Percentiles rank a stretch among this genome's conserved stretches.
Conservation (phyloP, 2,797 vertebrate genomes). For the Phylloscopus collybita region DNA sequence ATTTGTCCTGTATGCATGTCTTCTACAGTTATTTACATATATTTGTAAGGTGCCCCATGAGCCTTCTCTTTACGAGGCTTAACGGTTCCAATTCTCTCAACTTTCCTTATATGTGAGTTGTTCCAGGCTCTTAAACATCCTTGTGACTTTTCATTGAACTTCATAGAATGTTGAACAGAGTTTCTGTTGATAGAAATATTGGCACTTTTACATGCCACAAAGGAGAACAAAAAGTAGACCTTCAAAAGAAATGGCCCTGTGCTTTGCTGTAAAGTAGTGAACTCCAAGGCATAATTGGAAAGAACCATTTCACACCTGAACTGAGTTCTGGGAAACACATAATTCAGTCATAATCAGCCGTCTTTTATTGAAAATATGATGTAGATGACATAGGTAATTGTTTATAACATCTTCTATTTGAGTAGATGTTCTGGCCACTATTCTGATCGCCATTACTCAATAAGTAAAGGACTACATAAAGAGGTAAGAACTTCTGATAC, state of each 20-base stretch:
- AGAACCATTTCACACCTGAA: not conserved
- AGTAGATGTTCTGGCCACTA: not conserved
- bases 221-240: not conserved
- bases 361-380: not conserved
- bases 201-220: not conserved
- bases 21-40: not conserved
- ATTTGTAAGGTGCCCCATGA: not conserved
- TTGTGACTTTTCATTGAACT: not conserved
- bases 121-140: not conserved
- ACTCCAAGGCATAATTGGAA: not conserved
- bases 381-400: not conserved
- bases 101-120: not conserved
- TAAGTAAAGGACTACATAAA: not conserved
- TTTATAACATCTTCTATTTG: not conserved
- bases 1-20: not conserved
- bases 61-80: rapidly evolving
- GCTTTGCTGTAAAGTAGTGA: not conserved
- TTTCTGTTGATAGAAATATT: not conserved
- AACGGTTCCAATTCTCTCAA: not conserved
- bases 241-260: not conserved
- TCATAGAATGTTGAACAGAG: not conserved
- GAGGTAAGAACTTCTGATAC: not conserved
- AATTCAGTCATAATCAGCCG: not conserved
- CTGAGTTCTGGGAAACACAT: not conserved
- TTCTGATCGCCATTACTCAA: not conserved